A percentile compares a stretch with the other conserved stretches of the same genome.
phyloP scores from a whole-genome alignment of 2,113 vertebrate genomes.

The Athene noctua region DNA sequence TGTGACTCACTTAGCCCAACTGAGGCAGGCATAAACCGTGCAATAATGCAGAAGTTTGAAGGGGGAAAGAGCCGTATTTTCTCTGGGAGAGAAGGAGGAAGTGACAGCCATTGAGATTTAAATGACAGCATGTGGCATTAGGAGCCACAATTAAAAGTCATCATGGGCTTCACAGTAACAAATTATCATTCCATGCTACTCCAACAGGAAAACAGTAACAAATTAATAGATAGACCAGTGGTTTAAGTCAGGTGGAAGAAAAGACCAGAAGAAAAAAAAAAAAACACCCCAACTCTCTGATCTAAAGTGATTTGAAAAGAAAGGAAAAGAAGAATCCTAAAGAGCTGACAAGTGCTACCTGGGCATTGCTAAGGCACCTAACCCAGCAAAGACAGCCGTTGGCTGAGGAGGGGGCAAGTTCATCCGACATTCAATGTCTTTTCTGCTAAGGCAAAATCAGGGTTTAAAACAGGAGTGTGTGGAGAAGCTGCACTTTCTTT shows the following conservation, averaged over 20 bases:
- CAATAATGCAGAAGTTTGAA: slow-evolving; percentile 45
- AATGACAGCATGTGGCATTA: slow-evolving; percentile 48
- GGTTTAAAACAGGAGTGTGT: rapidly evolving
- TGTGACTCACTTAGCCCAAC: slow-evolving; percentile 12
- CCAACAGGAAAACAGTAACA: slow-evolving; percentile 47
- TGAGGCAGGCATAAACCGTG: slow-evolving; percentile 18
- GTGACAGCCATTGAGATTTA: slow-evolving; percentile 67
- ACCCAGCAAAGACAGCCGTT: rapidly evolving
- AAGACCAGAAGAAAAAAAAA: background rate
- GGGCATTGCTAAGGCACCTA: background rate
- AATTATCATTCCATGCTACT: slow-evolving; percentile 28
- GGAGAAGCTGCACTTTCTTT: background rate
- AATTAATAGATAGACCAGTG: background rate
- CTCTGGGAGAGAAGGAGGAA: background rate
- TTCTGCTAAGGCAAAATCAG: background rate
- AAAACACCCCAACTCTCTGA: background rate
- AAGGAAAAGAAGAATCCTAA: background rate
- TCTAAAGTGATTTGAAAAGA: background rate
- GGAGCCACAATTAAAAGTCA: slow-evolving; percentile 59
- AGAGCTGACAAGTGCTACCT: background rate
- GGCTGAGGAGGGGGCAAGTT: background rate
- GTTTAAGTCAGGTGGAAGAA: background rate
- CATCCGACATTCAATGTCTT: too few species aligned
- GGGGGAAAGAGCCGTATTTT: slow-evolving; percentile 27
- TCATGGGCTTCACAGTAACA: slow-evolving; percentile 34